These are phyloP conservation scores for Drosophila acutilabella DNA, from an alignment of 2,888 invertebrate species.

Conservation along the genomic window DNA sequence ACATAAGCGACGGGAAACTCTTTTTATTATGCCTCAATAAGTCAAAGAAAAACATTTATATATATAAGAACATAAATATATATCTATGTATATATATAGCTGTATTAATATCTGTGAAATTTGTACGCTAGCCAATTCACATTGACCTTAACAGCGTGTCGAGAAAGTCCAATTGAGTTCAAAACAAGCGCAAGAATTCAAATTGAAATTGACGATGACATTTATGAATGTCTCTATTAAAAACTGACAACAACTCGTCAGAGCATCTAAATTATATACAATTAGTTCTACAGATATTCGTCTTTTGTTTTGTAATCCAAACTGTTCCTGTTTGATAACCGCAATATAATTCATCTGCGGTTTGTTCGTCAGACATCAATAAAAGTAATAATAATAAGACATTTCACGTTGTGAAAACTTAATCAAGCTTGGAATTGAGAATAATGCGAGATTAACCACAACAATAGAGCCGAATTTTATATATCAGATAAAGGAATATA, in stretches of 20 bases:
- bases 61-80: background rate
- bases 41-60: background rate
- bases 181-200: constrained; percentile 32
- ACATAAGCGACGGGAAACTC: constrained; percentile 36
- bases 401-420: constrained; percentile 56
- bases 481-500: constrained; percentile 18
- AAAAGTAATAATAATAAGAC: constrained; percentile 26
- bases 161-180: constrained; percentile 63
- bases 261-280: constrained; percentile 12
- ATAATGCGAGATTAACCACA: constrained; percentile 49
- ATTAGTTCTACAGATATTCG: background rate
- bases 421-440: constrained; percentile 49
- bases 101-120: constrained; percentile 21
- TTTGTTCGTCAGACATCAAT: constrained; percentile 41
- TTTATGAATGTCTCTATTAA: constrained; percentile 72
- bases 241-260: constrained; percentile 51
- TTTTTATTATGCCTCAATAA: constrained; percentile 21
- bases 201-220: constrained; percentile 71
- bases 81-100: constrained; percentile 9
- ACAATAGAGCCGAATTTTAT: constrained; percentile 51
- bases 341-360: constrained; percentile 47
- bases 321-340: constrained; percentile 47
- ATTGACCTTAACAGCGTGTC: constrained; percentile 68
- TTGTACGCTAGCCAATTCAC: constrained; percentile 61
- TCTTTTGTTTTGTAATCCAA: constrained; percentile 26